A percentile compares a stretch with the other conserved stretches of the same genome.
phyloP scores from a whole-genome alignment of 2,888 invertebrate genomes.

The Apeira syringaria region DNA sequence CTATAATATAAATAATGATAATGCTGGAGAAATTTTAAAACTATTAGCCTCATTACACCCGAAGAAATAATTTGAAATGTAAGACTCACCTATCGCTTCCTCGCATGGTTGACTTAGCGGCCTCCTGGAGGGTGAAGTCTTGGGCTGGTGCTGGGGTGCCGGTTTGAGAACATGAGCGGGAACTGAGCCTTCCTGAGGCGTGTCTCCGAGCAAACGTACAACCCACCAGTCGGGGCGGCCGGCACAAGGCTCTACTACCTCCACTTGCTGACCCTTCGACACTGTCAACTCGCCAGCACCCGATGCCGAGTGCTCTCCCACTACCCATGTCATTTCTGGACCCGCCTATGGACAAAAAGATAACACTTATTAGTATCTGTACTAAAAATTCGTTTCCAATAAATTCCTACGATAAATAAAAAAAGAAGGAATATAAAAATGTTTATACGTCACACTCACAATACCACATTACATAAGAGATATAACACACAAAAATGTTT shows the following conservation, averaged over 20 bases:
- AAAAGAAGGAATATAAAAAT: too few relatives aligned
- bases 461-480: too few relatives aligned
- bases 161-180: conserved; percentile 88
- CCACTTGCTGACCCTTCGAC: conserved; percentile 96
- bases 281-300: conserved; percentile 92
- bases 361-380: too few relatives aligned
- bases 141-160: conserved; percentile 59
- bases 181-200: conserved; percentile 91
- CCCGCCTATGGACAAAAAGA: conserved; percentile 86
- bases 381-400: too few relatives aligned
- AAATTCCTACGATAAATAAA: too few relatives aligned
- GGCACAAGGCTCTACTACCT: conserved; percentile 91
- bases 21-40: too few relatives aligned
- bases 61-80: too few relatives aligned
- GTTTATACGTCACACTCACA: too few relatives aligned
- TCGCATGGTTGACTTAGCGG: conserved; percentile 71
- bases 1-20: too few relatives aligned
- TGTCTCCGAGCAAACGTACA: conserved; percentile 85
- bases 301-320: conserved; percentile 92
- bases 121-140: conserved; percentile 70
- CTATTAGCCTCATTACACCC: too few relatives aligned
- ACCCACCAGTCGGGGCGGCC: conserved; percentile 88
- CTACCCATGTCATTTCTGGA: conserved; percentile 95
- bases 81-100: conserved; percentile 76
- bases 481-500: too few relatives aligned